Base-by-base conservation (phyloP, 2,113 vertebrate species). In the Peromyscus maniculatus region DNA sequence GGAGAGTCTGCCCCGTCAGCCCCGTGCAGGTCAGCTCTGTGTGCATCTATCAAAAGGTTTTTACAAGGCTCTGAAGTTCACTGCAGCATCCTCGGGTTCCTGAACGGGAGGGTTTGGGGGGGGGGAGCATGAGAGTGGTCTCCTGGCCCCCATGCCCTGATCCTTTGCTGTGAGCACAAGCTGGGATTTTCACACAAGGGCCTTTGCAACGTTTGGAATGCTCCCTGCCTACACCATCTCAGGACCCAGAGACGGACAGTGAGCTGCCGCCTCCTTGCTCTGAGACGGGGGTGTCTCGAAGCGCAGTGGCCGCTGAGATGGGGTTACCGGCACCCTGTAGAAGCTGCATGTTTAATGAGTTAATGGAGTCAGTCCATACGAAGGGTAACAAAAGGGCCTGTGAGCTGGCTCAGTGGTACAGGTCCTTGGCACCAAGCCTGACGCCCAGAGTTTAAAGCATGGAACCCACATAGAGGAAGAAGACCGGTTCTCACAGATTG, bases 1-100 rank as follows among this genome's bases (percentile, higher is more conserved):
- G 55, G 31, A 2, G 28, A 1, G 55, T 52, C 46, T 94, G 87
- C 97, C 96, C 80, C 36, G 0, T n/a, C 11, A 69, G 49, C 59
- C 82, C 86, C 62, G 8, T 39, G 28, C 16, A 89, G 84, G 66
- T 95, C 94, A 77, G 43, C 55, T 4, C 80, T 6, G 59, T 1
- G 8, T 62, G 66, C 96, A 3, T 95, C 71, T 52, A 95, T 96
- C 97, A 97, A 36, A 93, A 39, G 91, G 39, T 28, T 90, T 97
- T 94, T 93, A 94, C 5, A 55, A 97, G 94, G 90, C 84, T 88
- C 89, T 19, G 89, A 88, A 89, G 94, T 90, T 96, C 87, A 39
- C 0, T 1, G 94, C 62, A 2, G 33, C 9, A 88, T 33, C 69
- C 87, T 77, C 1, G 1, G 43, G 90, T 90, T 67, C 4, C 28